Evolutionary conservation across 92 coral and sea anemone species (phyloP).

Genomic region (Bergia puertoricense): DNA sequence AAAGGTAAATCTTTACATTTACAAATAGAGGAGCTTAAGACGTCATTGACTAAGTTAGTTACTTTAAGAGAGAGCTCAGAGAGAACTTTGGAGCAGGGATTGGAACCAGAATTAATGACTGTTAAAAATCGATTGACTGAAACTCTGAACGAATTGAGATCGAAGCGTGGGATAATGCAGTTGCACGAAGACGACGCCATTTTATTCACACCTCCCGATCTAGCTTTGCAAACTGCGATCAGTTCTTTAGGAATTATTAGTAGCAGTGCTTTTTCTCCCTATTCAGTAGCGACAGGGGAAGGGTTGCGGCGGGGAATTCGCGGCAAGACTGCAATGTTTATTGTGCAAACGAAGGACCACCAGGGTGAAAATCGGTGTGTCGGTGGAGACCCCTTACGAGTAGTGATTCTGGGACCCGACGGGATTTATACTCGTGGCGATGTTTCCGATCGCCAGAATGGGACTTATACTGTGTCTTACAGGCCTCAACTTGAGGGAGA

Average conservation of each 20-base stretch:
- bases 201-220: slow-evolving; percentile 98
- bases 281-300: slow-evolving; percentile 86
- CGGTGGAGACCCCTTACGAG: slow-evolving; percentile 93
- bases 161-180: slow-evolving; percentile 82
- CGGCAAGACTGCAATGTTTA: slow-evolving; percentile 94
- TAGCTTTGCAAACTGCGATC: slow-evolving; percentile 96
- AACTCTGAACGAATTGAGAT: slow-evolving; percentile 84
- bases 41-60: slow-evolving; percentile 63
- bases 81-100: slow-evolving; percentile 72
- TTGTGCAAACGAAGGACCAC: slow-evolving; percentile 93
- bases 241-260: slow-evolving; percentile 95
- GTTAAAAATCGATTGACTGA: slow-evolving; percentile 87
- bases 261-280: slow-evolving; percentile 92
- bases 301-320: slow-evolving; percentile 95
- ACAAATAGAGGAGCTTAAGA: slow-evolving; percentile 92
- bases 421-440: slow-evolving; percentile 94
- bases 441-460: slow-evolving; percentile 95
- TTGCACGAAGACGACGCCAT: slow-evolving; percentile 98
- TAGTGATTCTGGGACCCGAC: slow-evolving; percentile 88
- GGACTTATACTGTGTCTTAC: slow-evolving; percentile 90
- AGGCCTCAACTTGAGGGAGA: slow-evolving; percentile 95
- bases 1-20: slow-evolving; percentile 94
- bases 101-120: slow-evolving; percentile 74
- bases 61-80: slow-evolving; percentile 75
- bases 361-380: slow-evolving; percentile 97